These are phyloP conservation scores for Pyrocoelia pectoralis DNA, from an alignment of 2,888 invertebrate genomes.

Conservation along the genomic window DNA sequence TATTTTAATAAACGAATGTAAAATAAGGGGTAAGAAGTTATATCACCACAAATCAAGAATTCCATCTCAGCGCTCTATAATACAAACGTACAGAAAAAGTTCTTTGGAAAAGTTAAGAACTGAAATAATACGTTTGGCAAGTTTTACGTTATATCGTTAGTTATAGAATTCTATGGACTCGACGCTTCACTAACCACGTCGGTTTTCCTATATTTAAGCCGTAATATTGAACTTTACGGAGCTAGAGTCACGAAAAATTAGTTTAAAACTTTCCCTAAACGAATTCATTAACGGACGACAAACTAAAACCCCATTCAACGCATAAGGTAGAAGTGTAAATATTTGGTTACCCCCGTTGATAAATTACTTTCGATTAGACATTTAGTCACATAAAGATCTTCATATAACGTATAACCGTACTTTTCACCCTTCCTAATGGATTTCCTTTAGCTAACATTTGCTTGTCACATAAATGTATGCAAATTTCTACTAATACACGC, in stretches of 20 bases:
- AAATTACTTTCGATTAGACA: conserved; percentile 32
- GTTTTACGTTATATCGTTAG: conserved; percentile 29
- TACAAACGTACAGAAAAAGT: not conserved
- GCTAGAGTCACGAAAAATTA: conserved; percentile 9
- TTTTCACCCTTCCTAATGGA: conserved; percentile 35
- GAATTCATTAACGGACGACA: not conserved
- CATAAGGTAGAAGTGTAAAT: conserved; percentile 15
- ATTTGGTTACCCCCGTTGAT: conserved; percentile 27
- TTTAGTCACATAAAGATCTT: conserved; percentile 30
- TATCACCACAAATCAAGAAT: not conserved
- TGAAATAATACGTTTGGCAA: conserved; percentile 29
- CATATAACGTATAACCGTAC: conserved; percentile 18
- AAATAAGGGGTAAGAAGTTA: not conserved
- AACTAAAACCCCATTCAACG: not conserved
- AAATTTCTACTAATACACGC: conserved; percentile 19
- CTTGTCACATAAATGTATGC: conserved; percentile 26
- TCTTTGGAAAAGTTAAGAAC: conserved; percentile 19
- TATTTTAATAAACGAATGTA: not conserved
- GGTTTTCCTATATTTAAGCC: conserved; percentile 16
- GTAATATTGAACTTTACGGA: conserved; percentile 22
- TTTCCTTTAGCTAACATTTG: conserved; percentile 28
- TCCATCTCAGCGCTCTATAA: not conserved
- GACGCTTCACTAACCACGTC: conserved; percentile 24
- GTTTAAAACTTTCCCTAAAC: not conserved
- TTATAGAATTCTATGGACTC: conserved; percentile 26